A percentile compares a stretch with the other conserved stretches of the same genome.
phyloP scores from a whole-genome alignment of 1,140 invertebrate species.

The Drosophila ercepeae region DNA sequence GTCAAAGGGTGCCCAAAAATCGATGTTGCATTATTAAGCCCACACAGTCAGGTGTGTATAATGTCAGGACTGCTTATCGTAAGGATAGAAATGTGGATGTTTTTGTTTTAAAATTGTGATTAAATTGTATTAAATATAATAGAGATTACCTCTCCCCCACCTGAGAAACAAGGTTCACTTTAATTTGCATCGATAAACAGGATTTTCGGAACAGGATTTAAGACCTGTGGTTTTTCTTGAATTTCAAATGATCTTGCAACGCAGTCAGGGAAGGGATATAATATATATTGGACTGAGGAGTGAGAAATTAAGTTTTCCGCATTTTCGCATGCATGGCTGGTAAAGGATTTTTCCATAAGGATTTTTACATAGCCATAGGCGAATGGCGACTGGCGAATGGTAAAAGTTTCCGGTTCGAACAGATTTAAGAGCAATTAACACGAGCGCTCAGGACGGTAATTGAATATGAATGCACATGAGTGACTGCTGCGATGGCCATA shows the following conservation, averaged over 20 bases:
- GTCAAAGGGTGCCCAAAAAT: neutral
- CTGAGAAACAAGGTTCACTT: neutral
- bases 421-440: conserved; percentile 73
- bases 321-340: neutral
- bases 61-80: neutral
- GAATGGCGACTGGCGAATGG: conserved; percentile 2
- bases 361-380: neutral
- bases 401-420: conserved; percentile 30
- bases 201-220: neutral
- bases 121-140: neutral
- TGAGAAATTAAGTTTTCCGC: neutral
- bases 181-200: neutral
- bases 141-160: neutral
- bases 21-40: neutral
- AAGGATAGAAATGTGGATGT: neutral
- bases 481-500: conserved; percentile 38
- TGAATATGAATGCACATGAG: conserved; percentile 64
- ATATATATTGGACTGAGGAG: too few species aligned
- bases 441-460: conserved; percentile 49
- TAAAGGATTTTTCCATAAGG: neutral
- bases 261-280: neutral
- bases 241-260: neutral
- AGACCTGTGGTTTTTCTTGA: neutral
- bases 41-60: neutral
- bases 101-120: neutral